phyloP scores from a whole-genome alignment of 2,797 vertebrate species.

The Psittacula derbiana region DNA sequence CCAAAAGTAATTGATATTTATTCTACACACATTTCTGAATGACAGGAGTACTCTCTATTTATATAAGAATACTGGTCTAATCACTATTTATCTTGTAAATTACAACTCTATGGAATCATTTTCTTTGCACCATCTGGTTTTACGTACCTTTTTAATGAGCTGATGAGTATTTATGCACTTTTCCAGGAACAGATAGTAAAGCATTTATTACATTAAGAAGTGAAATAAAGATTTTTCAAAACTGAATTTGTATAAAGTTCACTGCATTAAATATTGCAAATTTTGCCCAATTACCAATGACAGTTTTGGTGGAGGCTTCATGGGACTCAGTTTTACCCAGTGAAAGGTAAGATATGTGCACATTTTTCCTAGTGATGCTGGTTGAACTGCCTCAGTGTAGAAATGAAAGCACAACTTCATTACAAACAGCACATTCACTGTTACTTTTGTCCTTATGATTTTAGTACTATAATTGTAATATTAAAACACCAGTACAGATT shows the following conservation, averaged over 20 bases:
- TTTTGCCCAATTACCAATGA: background rate
- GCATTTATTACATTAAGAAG: background rate
- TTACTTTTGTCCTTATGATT: background rate
- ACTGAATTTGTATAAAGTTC: background rate
- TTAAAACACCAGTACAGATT: background rate
- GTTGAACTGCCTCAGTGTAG: background rate
- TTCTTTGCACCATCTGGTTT: constrained; percentile 11
- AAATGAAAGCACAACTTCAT: background rate
- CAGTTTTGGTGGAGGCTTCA: background rate
- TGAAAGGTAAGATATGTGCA: background rate
- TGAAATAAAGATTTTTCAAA: background rate
- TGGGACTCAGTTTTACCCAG: background rate
- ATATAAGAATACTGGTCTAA: constrained; percentile 28
- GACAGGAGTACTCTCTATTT: background rate
- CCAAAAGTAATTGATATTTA: background rate
- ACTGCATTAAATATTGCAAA: background rate
- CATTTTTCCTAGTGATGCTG: background rate
- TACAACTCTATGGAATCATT: background rate
- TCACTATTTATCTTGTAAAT: constrained; percentile 40
- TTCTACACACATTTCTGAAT: background rate
- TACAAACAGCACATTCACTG: background rate
- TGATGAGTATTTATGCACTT: constrained; percentile 23
- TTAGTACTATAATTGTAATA: background rate
- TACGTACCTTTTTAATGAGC: constrained; percentile 29
- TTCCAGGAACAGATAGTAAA: background rate